Evolutionary conservation across 1,140 invertebrate species (phyloP), one percentile per base, ranked within the genome.

Genomic region (Lepidurus packardi): DNA sequence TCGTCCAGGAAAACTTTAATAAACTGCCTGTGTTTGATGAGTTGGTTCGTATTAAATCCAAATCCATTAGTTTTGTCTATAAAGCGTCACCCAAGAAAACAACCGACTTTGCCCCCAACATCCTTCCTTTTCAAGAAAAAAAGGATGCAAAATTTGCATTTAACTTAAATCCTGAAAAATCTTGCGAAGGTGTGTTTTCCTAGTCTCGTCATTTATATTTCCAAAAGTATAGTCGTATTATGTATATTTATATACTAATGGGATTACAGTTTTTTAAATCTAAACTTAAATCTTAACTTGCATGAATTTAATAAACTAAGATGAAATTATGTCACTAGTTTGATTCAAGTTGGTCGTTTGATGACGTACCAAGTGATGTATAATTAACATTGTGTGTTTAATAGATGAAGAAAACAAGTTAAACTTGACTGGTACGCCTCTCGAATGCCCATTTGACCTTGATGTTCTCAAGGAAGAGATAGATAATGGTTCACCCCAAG

Each of bases 371-470:
- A 0, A 4, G 3, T 34, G 34, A 4, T 34, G 34, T 34, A 34
- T 34, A 34, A 3, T 0, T 34, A 34, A 34, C 34, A 34, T 4
- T 34, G 34, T 2, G 3, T 34, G 34, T 34, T 34, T 34, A 0
- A 34, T 34, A 34, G 34, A 34, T 34, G 34, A 34, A 34, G 34
- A 4, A 4, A 34, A 34, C 34, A 34, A 78, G 21, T 16, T 43
- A 44, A 73, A 78, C 43, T 43, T 78, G 16, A 45, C 73, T 7
- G 78, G 78, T 43, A 78, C 73, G 7, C 78, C 78, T 1, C 34
- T 78, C 6, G 78, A 78, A 45, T 78, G 78, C 34, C 78, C 78
- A 9, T 78, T 78, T 78, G 78, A 78, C 75, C 53, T 78, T 11
- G 73, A 78, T 75, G 21, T 74, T 1, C 73, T 78, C 43, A 74